phyloP scores from a whole-genome alignment of 2,888 invertebrate genomes.

The Limnephilus auricula region DNA sequence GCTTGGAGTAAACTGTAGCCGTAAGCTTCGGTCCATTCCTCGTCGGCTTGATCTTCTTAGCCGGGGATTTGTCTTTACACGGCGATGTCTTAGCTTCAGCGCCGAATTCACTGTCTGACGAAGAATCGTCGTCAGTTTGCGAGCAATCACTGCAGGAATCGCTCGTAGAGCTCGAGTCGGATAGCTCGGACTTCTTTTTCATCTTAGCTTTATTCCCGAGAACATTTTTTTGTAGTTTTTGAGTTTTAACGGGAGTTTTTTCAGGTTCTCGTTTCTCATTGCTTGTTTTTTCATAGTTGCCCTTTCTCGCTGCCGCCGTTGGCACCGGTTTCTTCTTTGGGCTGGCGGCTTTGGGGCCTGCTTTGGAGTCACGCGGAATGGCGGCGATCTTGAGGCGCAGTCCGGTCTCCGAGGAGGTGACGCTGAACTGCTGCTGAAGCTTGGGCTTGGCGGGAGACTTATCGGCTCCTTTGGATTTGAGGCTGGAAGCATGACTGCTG shows the following conservation, averaged over 20 bases:
- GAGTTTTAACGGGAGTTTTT: slow-evolving; percentile 64
- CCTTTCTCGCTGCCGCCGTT: slow-evolving; percentile 68
- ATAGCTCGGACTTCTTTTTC: slow-evolving; percentile 68
- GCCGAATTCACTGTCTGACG: slow-evolving; percentile 66
- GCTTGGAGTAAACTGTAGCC: slow-evolving; percentile 69
- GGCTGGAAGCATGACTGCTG: slow-evolving; percentile 71
- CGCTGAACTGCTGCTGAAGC: slow-evolving; percentile 77
- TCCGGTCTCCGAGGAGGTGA: slow-evolving; percentile 79
- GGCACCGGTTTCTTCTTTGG: slow-evolving; percentile 69
- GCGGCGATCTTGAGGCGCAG: slow-evolving; percentile 81
- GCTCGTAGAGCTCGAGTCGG: slow-evolving; percentile 75
- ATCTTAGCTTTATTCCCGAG: slow-evolving; percentile 56
- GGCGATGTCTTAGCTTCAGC: slow-evolving; percentile 11
- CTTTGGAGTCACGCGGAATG: slow-evolving; percentile 74
- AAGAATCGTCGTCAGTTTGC: slow-evolving; percentile 71
- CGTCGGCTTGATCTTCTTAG: slow-evolving; percentile 8
- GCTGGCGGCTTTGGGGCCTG: slow-evolving; percentile 54
- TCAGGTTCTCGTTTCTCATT: slow-evolving; percentile 65
- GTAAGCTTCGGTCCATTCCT: slow-evolving; percentile 75
- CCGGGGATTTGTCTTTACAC: slow-evolving; percentile 28
- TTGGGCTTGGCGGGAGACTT: slow-evolving; percentile 68
- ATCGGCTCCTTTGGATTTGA: slow-evolving; percentile 69
- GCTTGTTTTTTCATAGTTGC: slow-evolving; percentile 68
- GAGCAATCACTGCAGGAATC: slow-evolving; percentile 72
- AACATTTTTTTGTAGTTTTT: slow-evolving; percentile 62